A percentile compares a stretch with the other conserved stretches of the same genome.
These are phyloP conservation scores for Dryococelus australis DNA, from an alignment of 2,888 invertebrate species.

Conservation along the genomic window DNA sequence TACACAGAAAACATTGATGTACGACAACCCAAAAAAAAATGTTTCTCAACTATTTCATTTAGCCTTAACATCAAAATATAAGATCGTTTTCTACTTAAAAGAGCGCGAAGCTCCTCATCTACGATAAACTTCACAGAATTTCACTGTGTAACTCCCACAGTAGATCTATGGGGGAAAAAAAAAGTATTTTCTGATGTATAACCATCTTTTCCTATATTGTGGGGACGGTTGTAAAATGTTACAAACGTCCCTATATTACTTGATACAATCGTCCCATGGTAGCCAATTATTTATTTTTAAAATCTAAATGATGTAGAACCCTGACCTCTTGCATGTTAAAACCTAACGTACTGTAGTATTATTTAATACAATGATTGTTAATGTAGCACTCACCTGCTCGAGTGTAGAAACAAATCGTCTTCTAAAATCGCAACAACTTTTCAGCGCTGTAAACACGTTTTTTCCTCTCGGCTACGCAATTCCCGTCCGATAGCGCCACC, in stretches of 20 bases:
- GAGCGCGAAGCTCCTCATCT: not conserved
- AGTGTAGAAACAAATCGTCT: not conserved
- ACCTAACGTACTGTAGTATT: not conserved
- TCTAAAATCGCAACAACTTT: not conserved
- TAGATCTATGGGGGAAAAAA: not conserved
- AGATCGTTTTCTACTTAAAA: not conserved
- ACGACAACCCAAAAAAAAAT: not conserved
- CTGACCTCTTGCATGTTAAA: not conserved
- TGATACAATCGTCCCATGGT: not conserved
- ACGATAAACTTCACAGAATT: not conserved
- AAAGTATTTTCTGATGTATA: not conserved
- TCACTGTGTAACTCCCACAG: not conserved
- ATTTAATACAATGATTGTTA: not conserved
- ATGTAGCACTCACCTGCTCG: not conserved
- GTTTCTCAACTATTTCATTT: too few relatives aligned
- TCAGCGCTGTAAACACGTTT: not conserved
- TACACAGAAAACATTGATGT: not conserved
- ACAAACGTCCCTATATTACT: not conserved
- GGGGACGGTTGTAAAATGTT: not conserved
- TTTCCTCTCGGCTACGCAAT: not conserved
- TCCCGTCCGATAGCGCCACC: constrained; percentile 10
- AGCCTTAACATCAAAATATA: not conserved
- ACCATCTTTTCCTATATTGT: not conserved
- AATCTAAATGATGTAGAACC: not conserved
- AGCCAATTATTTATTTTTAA: not conserved